Percentiles rank a stretch among this genome's conserved stretches.
Evolutionary conservation across 2,888 invertebrate species (phyloP).

Genomic region (Muschampia plurimacula): DNA sequence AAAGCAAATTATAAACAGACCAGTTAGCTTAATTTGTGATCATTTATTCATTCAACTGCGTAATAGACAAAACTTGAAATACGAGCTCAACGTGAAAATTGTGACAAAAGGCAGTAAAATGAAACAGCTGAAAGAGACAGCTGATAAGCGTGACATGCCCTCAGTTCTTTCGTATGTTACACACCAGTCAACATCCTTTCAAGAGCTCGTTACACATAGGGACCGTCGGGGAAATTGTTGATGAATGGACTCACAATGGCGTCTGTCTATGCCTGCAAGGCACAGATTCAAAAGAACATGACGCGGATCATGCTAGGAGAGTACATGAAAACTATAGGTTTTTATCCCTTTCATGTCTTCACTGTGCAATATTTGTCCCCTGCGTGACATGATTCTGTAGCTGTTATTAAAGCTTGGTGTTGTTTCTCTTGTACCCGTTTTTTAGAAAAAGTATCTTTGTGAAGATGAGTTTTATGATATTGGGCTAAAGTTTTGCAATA

Average conservation of each 20-base stretch:
- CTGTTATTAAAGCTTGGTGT: constrained; percentile 1
- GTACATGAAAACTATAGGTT: constrained; percentile 29
- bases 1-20: too few species aligned
- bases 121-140: constrained; percentile 24
- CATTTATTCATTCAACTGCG: background rate
- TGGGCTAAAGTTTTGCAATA: background rate
- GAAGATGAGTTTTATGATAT: background rate
- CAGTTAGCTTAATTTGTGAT: background rate
- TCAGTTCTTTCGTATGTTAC: constrained; percentile 32
- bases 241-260: constrained; percentile 36
- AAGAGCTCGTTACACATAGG: constrained; percentile 36
- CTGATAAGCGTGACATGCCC: constrained; percentile 17
- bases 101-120: background rate
- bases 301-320: constrained; percentile 21
- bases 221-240: constrained; percentile 36
- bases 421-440: background rate
- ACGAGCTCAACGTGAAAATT: background rate
- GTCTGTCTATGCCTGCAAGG: constrained; percentile 37
- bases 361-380: background rate
- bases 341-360: constrained; percentile 22
- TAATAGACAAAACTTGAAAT: background rate
- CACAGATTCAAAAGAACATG: constrained; percentile 33
- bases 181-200: constrained; percentile 38
- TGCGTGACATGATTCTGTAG: background rate
- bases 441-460: background rate